Conservation (phyloP, 2,113 vertebrate genomes). For the Butorides virescens region DNA sequence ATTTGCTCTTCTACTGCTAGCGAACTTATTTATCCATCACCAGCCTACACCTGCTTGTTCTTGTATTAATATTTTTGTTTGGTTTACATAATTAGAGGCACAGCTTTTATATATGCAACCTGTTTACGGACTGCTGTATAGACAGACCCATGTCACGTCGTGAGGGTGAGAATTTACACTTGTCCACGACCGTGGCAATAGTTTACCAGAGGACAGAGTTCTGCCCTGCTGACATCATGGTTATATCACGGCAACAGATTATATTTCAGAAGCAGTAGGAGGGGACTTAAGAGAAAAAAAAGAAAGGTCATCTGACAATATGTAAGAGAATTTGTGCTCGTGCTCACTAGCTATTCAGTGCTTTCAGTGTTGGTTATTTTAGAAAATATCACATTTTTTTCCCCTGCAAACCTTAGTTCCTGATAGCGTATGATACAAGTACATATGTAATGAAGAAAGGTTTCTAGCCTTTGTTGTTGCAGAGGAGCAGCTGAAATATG, state of each 20-base stretch:
- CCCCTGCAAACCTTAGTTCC: neutral
- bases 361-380: neutral
- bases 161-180: neutral
- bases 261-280: conserved; percentile 8
- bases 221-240: neutral
- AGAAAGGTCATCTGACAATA: neutral
- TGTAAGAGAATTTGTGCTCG: neutral
- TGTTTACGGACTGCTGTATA: neutral
- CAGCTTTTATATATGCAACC: neutral
- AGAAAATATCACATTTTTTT: neutral
- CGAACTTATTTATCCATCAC: neutral
- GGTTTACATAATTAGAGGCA: neutral
- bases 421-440: neutral
- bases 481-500: neutral
- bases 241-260: neutral
- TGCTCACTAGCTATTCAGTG: neutral
- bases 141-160: neutral
- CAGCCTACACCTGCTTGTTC: neutral
- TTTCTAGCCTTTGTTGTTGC: neutral
- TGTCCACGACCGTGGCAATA: neutral
- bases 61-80: neutral
- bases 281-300: neutral
- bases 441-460: neutral
- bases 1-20: neutral
- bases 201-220: neutral